Percentiles rank a stretch among this genome's conserved stretches.
These are phyloP conservation scores for Pseudopodoces humilis DNA, from an alignment of 2,113 vertebrate genomes.

Conservation along the genomic window DNA sequence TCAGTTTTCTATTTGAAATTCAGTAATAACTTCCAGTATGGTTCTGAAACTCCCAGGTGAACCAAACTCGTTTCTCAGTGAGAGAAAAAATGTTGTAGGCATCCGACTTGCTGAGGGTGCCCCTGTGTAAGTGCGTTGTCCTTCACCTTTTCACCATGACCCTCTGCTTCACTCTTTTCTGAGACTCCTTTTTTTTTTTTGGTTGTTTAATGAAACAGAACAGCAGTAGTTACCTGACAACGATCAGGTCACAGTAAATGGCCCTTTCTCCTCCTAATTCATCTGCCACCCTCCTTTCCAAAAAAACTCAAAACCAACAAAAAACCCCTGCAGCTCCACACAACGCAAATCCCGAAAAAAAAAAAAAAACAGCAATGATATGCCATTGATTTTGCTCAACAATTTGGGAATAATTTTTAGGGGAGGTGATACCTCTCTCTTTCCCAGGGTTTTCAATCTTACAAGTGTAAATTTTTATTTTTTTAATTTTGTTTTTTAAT, in stretches of 20 bases:
- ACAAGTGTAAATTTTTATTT: not conserved
- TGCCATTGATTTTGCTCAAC: not conserved
- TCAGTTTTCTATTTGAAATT: constrained; percentile 74
- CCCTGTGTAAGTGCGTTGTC: not conserved
- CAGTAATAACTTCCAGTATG: constrained; percentile 53
- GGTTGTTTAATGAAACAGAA: not conserved
- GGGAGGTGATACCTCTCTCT: not conserved
- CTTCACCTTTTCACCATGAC: constrained; percentile 15
- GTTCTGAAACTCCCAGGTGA: constrained; percentile 49
- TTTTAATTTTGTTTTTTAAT: not conserved
- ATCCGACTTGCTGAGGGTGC: constrained; percentile 19
- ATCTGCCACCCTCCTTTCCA: constrained; percentile 3
- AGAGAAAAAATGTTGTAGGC: constrained; percentile 39
- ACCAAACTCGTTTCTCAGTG: constrained; percentile 6
- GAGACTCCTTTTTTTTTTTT: constrained; percentile 13
- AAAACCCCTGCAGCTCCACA: not conserved
- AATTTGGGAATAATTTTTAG: not conserved
- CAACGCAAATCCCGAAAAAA: not conserved
- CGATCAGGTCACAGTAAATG: not conserved
- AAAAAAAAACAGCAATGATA: not conserved
- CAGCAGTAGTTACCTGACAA: not conserved
- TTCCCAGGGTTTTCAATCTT: not conserved
- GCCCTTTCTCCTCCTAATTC: not conserved
- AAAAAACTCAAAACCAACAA: not conserved
- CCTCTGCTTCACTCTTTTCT: constrained; percentile 10